phyloP scores from a whole-genome alignment of 2,888 invertebrate genomes.

The Cylindroiulus punctatus region DNA sequence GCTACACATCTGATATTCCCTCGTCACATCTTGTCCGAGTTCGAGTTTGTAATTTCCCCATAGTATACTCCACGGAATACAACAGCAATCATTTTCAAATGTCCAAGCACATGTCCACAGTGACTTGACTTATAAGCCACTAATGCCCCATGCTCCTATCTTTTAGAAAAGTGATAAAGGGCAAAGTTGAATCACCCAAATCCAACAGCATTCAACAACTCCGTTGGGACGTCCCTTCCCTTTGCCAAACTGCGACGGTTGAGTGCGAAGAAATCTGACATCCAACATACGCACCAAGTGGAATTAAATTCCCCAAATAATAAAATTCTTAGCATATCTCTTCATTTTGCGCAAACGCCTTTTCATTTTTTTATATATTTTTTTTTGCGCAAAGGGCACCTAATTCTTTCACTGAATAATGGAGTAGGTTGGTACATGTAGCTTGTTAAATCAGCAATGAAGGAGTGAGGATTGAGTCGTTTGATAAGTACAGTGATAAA shows the following conservation, averaged over 20 bases:
- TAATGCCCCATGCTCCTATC: background rate
- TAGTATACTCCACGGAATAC: background rate
- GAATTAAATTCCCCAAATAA: background rate
- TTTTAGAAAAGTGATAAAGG: background rate
- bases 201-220: background rate
- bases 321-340: background rate
- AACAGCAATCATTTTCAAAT: background rate
- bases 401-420: background rate
- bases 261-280: background rate
- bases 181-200: background rate
- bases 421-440: background rate
- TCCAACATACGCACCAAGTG: background rate
- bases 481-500: too few species aligned
- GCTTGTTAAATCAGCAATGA: too few species aligned
- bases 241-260: background rate
- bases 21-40: background rate
- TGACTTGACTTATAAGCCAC: background rate
- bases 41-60: background rate
- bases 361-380: background rate
- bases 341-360: background rate
- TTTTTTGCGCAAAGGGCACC: background rate
- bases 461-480: too few species aligned
- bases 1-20: background rate
- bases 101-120: background rate
- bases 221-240: background rate